Conservation (phyloP, 37 sponge, comb jelly and placozoan genomes). For the Oscarella lobularis region DNA sequence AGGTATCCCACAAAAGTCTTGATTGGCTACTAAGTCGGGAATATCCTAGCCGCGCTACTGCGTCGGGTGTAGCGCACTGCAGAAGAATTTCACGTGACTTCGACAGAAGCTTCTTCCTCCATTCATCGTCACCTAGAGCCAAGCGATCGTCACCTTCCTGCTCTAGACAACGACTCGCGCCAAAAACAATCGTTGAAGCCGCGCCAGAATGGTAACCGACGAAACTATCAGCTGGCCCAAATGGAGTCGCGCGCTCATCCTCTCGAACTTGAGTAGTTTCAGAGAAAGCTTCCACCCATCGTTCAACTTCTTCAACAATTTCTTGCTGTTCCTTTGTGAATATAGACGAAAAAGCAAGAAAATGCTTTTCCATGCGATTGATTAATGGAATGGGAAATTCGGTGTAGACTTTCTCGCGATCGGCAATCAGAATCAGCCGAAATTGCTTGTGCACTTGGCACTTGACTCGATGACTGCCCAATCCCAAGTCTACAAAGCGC, state of each 20-base stretch:
- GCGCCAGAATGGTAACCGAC: conserved; percentile 81
- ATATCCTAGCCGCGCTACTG: conserved; percentile 24
- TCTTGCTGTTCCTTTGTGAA: conserved; percentile 26
- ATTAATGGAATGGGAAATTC: conserved; percentile 52
- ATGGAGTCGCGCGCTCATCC: background rate
- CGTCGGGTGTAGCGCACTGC: conserved; percentile 46
- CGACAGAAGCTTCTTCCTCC: background rate
- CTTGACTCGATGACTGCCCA: conserved; percentile 26
- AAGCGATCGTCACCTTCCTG: background rate
- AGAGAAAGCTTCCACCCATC: conserved; percentile 25
- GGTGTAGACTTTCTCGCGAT: conserved; percentile 23
- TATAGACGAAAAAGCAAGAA: conserved; percentile 11
- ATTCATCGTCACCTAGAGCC: background rate
- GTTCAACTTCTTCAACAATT: conserved; percentile 16
- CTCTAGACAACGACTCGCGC: too few species aligned
- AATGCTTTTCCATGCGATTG: conserved; percentile 56
- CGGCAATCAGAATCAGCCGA: conserved; percentile 29
- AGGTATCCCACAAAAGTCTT: conserved; percentile 1
- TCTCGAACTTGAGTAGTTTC: background rate
- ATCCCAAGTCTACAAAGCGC: conserved; percentile 36
- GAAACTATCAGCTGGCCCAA: conserved; percentile 45
- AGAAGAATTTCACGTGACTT: conserved; percentile 24
- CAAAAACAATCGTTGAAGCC: conserved; percentile 68
- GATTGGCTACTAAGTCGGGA: background rate
- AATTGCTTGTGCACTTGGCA: conserved; percentile 36